Evolutionary conservation across 2,888 invertebrate genomes (phyloP).

Genomic region (Drosophila subquinaria): DNA sequence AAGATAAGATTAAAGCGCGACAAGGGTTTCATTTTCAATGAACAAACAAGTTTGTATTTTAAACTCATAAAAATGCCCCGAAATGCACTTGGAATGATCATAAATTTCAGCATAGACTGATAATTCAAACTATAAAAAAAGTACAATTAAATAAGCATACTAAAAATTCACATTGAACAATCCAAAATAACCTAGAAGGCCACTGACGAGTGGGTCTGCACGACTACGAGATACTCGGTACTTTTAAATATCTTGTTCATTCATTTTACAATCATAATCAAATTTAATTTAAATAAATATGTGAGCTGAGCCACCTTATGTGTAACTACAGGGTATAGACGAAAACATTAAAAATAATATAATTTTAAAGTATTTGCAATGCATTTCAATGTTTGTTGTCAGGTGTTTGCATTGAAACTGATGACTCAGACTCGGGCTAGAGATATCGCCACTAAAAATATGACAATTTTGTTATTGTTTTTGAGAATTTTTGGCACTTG

Average conservation of each 20-base stretch:
- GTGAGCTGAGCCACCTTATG: neutral
- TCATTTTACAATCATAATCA: neutral
- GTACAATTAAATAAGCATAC: neutral
- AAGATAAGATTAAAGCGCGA: constrained; percentile 50
- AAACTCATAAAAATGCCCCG: constrained; percentile 30
- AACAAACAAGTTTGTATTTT: neutral
- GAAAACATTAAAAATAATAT: neutral
- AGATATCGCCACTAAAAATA: constrained; percentile 21
- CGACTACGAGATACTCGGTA: neutral
- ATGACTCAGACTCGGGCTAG: constrained; percentile 50
- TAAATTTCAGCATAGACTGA: constrained; percentile 27
- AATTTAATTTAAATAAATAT: neutral
- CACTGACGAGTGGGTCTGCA: neutral
- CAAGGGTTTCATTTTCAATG: constrained; percentile 31
- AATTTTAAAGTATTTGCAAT: constrained; percentile 46
- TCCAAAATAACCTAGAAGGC: constrained; percentile 30
- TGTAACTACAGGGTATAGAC: neutral
- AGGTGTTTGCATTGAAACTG: constrained; percentile 39
- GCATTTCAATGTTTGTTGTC: constrained; percentile 38
- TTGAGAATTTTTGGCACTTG: constrained; percentile 9
- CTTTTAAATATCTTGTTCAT: neutral
- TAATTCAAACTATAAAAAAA: constrained; percentile 11
- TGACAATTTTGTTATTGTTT: constrained; percentile 14
- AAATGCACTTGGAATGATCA: constrained; percentile 13
- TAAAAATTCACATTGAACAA: constrained; percentile 43